Evolutionary conservation across 2,888 invertebrate genomes (phyloP).

Genomic region (Eupeodes latifasciatus): DNA sequence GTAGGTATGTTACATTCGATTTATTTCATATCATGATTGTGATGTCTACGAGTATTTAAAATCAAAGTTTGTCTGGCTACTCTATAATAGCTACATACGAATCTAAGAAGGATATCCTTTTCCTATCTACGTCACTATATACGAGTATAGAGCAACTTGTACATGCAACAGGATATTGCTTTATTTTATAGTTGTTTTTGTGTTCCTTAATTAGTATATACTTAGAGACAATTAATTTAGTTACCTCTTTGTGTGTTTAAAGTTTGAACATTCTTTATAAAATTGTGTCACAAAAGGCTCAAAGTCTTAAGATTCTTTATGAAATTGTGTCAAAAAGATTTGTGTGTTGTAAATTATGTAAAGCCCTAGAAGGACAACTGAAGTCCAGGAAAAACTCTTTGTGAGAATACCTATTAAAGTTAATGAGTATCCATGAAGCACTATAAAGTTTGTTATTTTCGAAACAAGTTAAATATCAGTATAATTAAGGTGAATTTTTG

Average conservation of each 20-base stretch:
- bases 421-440: neutral
- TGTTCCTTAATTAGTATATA: neutral
- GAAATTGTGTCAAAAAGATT: too few species aligned
- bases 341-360: too few species aligned
- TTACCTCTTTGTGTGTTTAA: too few species aligned
- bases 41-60: neutral
- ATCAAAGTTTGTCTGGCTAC: neutral
- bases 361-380: neutral
- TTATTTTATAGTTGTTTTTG: neutral
- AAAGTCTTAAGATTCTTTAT: too few species aligned
- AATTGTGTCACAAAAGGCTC: neutral
- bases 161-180: conserved; percentile 14
- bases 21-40: neutral
- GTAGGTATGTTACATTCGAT: neutral
- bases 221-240: too few species aligned
- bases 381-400: neutral
- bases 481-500: too few species aligned
- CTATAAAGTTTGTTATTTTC: too few species aligned
- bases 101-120: neutral
- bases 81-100: neutral
- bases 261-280: neutral
- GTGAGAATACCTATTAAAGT: neutral
- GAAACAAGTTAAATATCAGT: too few species aligned
- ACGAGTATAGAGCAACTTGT: too few species aligned
- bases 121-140: neutral